Base-by-base conservation (phyloP, 2,113 vertebrate genomes). In the Callorhinus ursinus region DNA sequence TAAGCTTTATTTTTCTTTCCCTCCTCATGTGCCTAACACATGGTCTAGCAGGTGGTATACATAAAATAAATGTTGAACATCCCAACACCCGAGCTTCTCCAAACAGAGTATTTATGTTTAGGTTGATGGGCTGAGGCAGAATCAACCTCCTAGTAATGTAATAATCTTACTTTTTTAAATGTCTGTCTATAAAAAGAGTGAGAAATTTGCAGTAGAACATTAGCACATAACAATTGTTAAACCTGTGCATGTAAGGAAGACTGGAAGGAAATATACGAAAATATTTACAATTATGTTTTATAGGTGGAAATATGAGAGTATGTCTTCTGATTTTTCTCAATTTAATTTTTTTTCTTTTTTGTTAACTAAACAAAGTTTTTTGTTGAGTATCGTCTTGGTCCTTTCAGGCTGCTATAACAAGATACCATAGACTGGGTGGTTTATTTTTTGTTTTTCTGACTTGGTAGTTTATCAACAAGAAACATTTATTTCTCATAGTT, bases 101-200 rank as follows among this genome's bases (percentile, higher is more conserved):
- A 79, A 76, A 83, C 46, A 86, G 55, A 92, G 24, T 22, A n/a
- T 80, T 84, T 94, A 49, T 88, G 51, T 46, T 51, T 80, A 97
- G n/a, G 33, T 72, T 92, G 46, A 96, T 91, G 33, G 26, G 77
- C 31, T 93, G 81, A 96, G 7, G n/a, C 36, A 95, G 80, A 96
- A 92, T 39, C 36, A 76, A 51, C 15, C 28, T 83, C 36, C 11
- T 33, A 59, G 1, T 63, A 42, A 77, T 71, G 13, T 71, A 76
- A 87, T 28, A 53, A 79, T 91, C 65, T 76, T 74, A 33, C 39
- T 95, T 80, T 92, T 67, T 72, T 57, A 49, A 46, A 77, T 28
- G 33, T 76, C 39, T 90, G 15, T 36, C 49, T 65, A 57, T 28
- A 51, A 83, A 42, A 95, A 97, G 79, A 22, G 7, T 10, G 82